Conservation (phyloP, 2,113 vertebrate genomes). For the Rynchops niger region DNA sequence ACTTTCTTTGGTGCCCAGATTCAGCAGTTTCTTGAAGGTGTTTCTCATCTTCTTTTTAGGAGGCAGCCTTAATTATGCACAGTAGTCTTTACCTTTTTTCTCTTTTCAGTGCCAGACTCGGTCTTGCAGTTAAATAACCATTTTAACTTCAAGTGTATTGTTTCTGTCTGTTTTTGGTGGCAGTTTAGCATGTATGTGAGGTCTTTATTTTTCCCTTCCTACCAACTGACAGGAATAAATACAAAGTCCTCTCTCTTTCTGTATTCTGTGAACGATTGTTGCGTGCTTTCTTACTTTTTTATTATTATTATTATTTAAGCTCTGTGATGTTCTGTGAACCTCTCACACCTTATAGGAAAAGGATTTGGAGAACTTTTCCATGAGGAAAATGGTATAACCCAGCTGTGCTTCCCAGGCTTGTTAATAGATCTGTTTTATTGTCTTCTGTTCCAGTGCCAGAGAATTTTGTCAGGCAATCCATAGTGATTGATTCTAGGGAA, state of each 20-base stretch:
- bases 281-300: background rate
- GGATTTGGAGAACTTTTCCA: background rate
- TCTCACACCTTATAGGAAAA: background rate
- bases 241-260: background rate
- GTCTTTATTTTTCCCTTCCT: background rate
- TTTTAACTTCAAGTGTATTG: background rate
- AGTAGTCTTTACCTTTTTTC: background rate
- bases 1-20: background rate
- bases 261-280: background rate
- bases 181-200: background rate
- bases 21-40: background rate
- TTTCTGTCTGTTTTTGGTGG: background rate
- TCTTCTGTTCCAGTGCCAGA: conserved; percentile 10
- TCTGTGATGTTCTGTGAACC: background rate
- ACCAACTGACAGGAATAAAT: background rate
- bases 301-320: background rate
- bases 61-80: background rate
- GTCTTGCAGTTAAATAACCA: background rate
- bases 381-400: background rate
- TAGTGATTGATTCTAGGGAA: conserved; percentile 52
- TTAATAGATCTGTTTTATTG: conserved; percentile 26
- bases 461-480: conserved; percentile 42
- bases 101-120: background rate
- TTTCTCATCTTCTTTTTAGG: background rate
- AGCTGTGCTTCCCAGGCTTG: conserved; percentile 27